Evolutionary conservation across 2,888 invertebrate genomes (phyloP), one percentile per base, ranked within the genome.

Genomic region (Eurois occulta): DNA sequence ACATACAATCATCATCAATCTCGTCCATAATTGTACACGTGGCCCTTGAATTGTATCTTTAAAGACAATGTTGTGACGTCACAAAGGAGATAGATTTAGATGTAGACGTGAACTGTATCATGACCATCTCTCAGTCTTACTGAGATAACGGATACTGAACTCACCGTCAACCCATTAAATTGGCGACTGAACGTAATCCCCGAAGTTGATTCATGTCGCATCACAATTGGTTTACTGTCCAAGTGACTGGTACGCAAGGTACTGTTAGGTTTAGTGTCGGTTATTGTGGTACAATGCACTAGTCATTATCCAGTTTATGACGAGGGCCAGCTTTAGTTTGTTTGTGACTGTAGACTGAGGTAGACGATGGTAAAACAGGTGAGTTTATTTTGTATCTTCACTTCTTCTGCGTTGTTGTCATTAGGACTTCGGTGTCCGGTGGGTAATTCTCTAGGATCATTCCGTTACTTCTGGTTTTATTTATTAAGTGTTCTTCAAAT

Each of bases 271-370:
- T 72, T 60, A 38, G 46, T 11, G 75, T 62, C 58, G 28, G 46
- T 52, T 55, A 86, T 86, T 86, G 65, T 38, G 48, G 65, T 75
- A 81, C 87, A 87, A 87, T 84, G 75, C 81, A 87, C 64, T 80
- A 73, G 67, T 77, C 77, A 77, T 69, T 69, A 72, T 72, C 66
- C 84, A 75, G 64, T 81, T 81, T 77, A 80, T 72, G 35, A 87
- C 62, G 35, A 80, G 11, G 11, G 18, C 21, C 55, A 72, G 77
- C 62, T 43, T 72, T 72, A 78, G 79, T 84, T 75, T 43, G 75
- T 74, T 67, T 55, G 87, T 81, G 80, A 52, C 28, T 28, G 16
- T 35, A 64, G 35, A 24, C 48, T 38, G 72, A 66, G 35, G 60
- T 70, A 48, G 72, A 68, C 73, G 67, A 85, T 85, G 85, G 77